These are phyloP conservation scores for Nipponia nippon DNA, from an alignment of 2,113 vertebrate genomes.

Conservation along the genomic window DNA sequence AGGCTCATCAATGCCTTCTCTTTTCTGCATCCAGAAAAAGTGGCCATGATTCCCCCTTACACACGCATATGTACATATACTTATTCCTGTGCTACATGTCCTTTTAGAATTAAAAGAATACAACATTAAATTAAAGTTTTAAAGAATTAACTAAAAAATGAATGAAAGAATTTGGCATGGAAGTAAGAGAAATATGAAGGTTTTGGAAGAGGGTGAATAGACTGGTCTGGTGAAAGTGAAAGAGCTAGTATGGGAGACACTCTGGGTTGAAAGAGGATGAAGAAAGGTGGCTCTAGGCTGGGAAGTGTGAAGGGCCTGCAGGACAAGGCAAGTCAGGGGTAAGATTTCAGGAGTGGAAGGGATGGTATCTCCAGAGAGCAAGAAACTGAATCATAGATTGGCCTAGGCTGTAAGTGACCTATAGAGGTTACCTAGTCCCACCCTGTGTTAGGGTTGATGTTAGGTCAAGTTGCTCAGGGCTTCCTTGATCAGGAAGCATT, in stretches of 20 bases:
- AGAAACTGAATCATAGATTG: not conserved
- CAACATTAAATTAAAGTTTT: not conserved
- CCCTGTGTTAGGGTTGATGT: not conserved
- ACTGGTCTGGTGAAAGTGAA: not conserved
- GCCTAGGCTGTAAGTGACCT: not conserved
- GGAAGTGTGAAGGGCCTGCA: not conserved
- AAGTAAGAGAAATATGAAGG: not conserved
- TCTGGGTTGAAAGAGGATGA: not conserved
- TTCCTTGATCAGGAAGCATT: not conserved
- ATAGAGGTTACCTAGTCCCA: not conserved
- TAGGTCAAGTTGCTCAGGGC: not conserved
- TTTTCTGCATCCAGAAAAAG: not conserved
- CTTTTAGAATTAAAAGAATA: not conserved
- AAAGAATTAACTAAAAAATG: not conserved
- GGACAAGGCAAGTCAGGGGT: not conserved
- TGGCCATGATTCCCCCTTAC: not conserved
- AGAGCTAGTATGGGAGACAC: not conserved
- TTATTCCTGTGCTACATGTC: not conserved
- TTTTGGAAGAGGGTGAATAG: not conserved
- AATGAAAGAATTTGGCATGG: not conserved
- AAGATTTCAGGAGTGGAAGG: not conserved
- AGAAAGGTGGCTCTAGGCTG: not conserved
- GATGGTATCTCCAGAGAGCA: not conserved
- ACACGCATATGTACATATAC: accelerated
- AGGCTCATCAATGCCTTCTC: not conserved